A percentile compares a stretch with the other conserved stretches of the same genome.
Evolutionary conservation across 1,140 invertebrate genomes (phyloP).

Genomic region (Yoshiicerus persimilis): DNA sequence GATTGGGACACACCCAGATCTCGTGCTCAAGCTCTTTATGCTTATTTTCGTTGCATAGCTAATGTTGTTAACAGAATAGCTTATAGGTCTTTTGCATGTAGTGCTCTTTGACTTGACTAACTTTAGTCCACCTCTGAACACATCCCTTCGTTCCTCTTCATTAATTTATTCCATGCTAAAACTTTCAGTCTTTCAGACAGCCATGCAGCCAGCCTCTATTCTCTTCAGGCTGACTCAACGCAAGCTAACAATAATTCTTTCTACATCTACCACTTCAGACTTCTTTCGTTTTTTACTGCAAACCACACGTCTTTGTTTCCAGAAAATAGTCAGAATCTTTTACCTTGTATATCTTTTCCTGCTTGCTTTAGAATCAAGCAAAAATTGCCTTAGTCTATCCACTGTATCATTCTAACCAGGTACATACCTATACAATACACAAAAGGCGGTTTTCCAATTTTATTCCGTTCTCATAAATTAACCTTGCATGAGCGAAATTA

Average conservation of each 20-base stretch:
- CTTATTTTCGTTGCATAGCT: neutral
- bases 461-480: neutral
- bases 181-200: neutral
- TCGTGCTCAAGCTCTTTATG: neutral
- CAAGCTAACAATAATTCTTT: neutral
- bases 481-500: neutral
- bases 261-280: neutral
- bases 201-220: neutral
- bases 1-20: constrained; percentile 38
- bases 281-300: neutral
- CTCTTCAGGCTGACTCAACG: neutral
- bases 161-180: constrained; percentile 21
- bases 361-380: no score
- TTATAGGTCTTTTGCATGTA: neutral
- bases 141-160: constrained; percentile 11
- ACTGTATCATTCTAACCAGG: neutral
- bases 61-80: neutral
- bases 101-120: neutral
- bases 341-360: neutral
- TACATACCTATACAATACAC: neutral
- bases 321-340: neutral
- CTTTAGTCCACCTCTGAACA: neutral
- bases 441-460: neutral
- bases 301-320: constrained; percentile 11
- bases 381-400: neutral